Evolutionary conservation across 2,888 invertebrate genomes (phyloP).

Genomic region (Drosophila barbarae): DNA sequence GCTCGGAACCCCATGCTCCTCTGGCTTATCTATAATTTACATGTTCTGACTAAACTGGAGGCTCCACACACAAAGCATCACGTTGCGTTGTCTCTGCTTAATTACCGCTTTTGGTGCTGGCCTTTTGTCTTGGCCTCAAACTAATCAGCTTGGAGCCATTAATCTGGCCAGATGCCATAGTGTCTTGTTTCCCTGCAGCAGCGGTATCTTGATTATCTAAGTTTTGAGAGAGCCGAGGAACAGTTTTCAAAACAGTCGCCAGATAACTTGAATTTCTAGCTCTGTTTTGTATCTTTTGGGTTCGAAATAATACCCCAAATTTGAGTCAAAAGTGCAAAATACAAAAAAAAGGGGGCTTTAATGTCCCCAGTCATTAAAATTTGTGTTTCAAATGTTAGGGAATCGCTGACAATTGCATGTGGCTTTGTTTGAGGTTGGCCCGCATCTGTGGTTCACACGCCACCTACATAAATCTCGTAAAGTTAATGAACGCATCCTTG

Average conservation of each 20-base stretch:
- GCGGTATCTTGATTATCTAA: constrained; percentile 67
- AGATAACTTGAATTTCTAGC: constrained; percentile 69
- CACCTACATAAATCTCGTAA: constrained; percentile 42
- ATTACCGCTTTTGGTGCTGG: constrained; percentile 52
- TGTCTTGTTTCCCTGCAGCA: constrained; percentile 43
- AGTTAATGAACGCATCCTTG: constrained; percentile 67
- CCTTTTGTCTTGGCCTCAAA: constrained; percentile 64
- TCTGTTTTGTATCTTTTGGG: constrained; percentile 58
- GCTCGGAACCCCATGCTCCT: not conserved
- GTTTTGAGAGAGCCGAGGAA: constrained; percentile 24
- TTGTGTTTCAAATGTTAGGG: constrained; percentile 13
- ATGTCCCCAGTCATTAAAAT: constrained; percentile 39
- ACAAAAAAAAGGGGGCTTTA: constrained; percentile 36
- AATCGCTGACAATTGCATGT: constrained; percentile 27
- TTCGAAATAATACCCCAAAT: constrained; percentile 4
- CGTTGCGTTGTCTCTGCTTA: constrained; percentile 53
- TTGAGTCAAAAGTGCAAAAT: constrained; percentile 47
- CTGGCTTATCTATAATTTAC: constrained; percentile 62
- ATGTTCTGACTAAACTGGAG: constrained; percentile 62
- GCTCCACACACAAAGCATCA: constrained; percentile 27
- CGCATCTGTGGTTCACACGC: constrained; percentile 59
- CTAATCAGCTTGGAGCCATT: constrained; percentile 74
- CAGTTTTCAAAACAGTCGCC: constrained; percentile 24
- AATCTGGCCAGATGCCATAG: constrained; percentile 54
- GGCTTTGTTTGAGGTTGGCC: constrained; percentile 24